Evolutionary conservation across 2,888 invertebrate species (phyloP).

Genomic region (Eudasyphora cyanicolor): DNA sequence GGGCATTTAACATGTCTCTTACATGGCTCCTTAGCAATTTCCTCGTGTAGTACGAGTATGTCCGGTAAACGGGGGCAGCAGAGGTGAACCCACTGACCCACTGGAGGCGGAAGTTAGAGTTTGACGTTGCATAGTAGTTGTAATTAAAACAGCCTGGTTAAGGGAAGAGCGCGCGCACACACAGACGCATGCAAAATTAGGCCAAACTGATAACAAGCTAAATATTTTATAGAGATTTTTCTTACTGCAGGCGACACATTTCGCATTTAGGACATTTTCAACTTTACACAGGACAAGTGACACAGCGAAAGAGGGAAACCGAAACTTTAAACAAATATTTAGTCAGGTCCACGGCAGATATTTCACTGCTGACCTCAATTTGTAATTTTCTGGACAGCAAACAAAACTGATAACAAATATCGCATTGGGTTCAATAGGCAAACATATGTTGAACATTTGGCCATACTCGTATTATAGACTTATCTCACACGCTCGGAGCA

Average conservation of each 20-base stretch:
- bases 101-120: neutral
- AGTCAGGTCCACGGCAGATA: conserved; percentile 13
- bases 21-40: neutral
- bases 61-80: neutral
- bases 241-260: conserved; percentile 57
- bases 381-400: conserved; percentile 21
- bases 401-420: conserved; percentile 9
- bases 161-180: no score
- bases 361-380: conserved; percentile 25
- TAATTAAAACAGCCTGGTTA: conserved; percentile 52
- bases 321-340: conserved; percentile 20
- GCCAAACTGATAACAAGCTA: conserved; percentile 65
- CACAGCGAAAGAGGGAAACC: neutral
- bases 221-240: conserved; percentile 51
- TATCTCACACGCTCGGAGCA: conserved; percentile 1
- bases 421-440: neutral
- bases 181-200: no score
- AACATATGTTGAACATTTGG: neutral
- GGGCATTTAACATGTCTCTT: conserved; percentile 23
- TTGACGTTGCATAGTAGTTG: conserved; percentile 42
- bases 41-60: neutral
- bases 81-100: neutral
- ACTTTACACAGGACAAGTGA: neutral
- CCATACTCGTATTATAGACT: neutral
- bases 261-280: conserved; percentile 23